Conservation (phyloP, 2,797 vertebrate species). For the Phylloscopus collybita region DNA sequence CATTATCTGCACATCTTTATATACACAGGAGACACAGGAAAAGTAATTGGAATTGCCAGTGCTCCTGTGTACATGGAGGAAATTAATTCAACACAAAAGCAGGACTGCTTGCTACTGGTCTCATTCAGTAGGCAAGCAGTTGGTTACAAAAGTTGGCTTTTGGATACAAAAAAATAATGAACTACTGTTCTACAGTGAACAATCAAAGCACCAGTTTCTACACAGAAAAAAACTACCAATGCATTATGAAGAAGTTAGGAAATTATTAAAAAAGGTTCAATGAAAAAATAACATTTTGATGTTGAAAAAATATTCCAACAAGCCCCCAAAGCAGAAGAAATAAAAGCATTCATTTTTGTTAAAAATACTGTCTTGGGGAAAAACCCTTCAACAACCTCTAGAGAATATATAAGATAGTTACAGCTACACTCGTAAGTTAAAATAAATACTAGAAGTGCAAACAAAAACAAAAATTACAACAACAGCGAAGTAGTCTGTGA, state of each 20-base stretch:
- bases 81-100: background rate
- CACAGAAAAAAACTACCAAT: background rate
- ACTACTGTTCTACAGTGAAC: background rate
- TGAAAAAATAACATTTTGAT: background rate
- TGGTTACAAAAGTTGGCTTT: background rate
- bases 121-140: background rate
- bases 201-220: background rate
- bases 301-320: background rate
- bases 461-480: background rate
- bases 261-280: background rate
- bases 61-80: background rate
- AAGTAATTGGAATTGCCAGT: background rate
- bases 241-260: background rate
- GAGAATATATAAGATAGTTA: background rate
- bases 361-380: background rate
- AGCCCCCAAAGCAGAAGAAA: background rate
- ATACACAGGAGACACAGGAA: background rate
- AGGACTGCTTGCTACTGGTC: background rate
- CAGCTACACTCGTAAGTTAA: background rate
- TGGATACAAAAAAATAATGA: background rate
- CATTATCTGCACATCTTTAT: background rate
- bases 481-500: background rate
- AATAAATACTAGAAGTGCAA: background rate
- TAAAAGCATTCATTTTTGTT: background rate
- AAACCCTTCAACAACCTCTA: background rate